Conservation (phyloP, 2,888 invertebrate genomes). For the Machimus rusticus region DNA sequence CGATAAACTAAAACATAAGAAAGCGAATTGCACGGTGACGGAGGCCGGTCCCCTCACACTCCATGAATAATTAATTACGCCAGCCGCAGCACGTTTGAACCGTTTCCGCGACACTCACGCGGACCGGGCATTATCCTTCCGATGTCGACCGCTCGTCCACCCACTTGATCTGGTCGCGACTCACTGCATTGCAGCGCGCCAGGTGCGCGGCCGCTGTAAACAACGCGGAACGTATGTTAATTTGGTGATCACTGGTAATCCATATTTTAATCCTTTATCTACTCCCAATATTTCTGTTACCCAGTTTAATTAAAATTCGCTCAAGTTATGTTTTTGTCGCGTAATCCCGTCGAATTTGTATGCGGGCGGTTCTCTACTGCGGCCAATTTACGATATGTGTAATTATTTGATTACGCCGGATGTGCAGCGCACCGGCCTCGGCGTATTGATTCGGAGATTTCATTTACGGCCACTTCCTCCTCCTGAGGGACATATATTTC, state of each 20-base stretch:
- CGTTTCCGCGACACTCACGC: not conserved
- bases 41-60: not conserved
- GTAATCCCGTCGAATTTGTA: slow-evolving; percentile 13
- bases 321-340: slow-evolving; percentile 24
- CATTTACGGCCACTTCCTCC: not conserved
- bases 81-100: not conserved
- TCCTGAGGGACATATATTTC: slow-evolving; percentile 15
- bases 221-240: slow-evolving; percentile 4
- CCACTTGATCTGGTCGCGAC: not conserved
- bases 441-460: slow-evolving; percentile 10
- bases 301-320: slow-evolving; percentile 22
- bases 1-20: not conserved
- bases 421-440: not conserved
- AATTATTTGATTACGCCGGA: slow-evolving; percentile 22
- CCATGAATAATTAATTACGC: not conserved
- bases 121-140: not conserved
- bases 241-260: slow-evolving; percentile 23
- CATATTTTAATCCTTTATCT: slow-evolving; percentile 18
- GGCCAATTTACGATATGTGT: slow-evolving; percentile 15
- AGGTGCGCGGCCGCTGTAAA: not conserved
- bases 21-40: not conserved
- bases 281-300: slow-evolving; percentile 8
- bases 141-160: not conserved
- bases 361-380: not conserved
- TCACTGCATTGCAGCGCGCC: not conserved